Conservation (phyloP, 2,888 invertebrate genomes). For the Cheilosia impressa region DNA sequence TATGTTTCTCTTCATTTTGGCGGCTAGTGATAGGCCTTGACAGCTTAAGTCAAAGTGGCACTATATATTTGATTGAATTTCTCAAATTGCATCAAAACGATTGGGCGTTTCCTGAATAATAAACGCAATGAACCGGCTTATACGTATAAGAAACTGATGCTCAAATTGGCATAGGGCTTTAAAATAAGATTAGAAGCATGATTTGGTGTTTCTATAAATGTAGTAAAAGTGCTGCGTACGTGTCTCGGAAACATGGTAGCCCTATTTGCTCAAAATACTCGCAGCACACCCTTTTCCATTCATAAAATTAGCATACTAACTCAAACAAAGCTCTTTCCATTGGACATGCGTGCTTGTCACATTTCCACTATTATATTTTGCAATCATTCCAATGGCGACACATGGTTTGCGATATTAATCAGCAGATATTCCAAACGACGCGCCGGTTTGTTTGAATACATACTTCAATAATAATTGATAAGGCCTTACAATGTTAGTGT, state of each 20-base stretch:
- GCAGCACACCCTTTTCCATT: constrained; percentile 11
- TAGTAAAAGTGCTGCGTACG: too few species aligned
- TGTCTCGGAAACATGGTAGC: constrained; percentile 17
- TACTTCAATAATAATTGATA: background rate
- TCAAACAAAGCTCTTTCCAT: constrained; percentile 22
- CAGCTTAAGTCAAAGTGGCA: too few species aligned
- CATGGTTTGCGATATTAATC: constrained; percentile 37
- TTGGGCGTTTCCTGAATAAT: too few species aligned
- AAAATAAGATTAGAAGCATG: too few species aligned
- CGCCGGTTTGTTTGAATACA: constrained; percentile 6
- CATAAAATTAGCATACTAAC: constrained; percentile 8
- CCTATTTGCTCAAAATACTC: constrained; percentile 2
- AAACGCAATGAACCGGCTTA: too few species aligned
- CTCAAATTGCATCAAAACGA: too few species aligned
- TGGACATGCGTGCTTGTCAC: constrained; percentile 45
- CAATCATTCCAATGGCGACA: constrained; percentile 28
- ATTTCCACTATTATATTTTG: background rate
- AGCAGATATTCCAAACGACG: background rate
- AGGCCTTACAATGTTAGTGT: background rate
- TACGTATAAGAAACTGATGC: too few species aligned
- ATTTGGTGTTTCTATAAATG: too few species aligned
- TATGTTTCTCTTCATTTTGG: too few species aligned
- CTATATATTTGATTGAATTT: too few species aligned
- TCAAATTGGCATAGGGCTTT: too few species aligned
- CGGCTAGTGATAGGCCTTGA: too few species aligned